These are phyloP conservation scores for Thunnus albacares DNA, from an alignment of 2,797 vertebrate genomes.

Conservation along the genomic window DNA sequence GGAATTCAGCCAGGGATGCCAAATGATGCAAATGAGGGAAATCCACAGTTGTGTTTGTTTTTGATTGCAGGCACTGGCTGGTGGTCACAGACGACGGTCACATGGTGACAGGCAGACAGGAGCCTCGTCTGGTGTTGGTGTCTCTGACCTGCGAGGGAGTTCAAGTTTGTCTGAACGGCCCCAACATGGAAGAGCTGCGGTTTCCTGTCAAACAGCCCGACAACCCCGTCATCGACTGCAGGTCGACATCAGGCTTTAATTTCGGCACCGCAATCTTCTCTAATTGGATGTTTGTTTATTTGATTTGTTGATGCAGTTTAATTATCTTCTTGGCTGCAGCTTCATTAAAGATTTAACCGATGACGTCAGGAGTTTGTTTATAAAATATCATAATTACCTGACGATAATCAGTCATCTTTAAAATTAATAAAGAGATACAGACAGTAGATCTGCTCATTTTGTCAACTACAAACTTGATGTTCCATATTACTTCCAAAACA, in stretches of 20 bases:
- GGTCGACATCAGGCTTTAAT: constrained; percentile 62
- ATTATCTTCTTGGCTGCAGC: not conserved
- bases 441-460: not conserved
- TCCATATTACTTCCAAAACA: not conserved
- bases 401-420: not conserved
- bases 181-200: constrained; percentile 86
- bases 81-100: constrained; percentile 91
- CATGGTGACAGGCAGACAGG: constrained; percentile 93
- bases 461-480: not conserved
- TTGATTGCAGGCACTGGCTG: constrained; percentile 91
- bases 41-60: constrained; percentile 17
- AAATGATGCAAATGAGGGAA: constrained; percentile 10
- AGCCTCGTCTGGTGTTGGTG: constrained; percentile 92
- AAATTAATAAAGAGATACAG: not conserved
- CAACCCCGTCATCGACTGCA: constrained; percentile 87
- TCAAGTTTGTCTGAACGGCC: constrained; percentile 84
- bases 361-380: no score
- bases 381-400: not conserved
- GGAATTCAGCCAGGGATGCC: constrained; percentile 8
- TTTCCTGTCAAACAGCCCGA: constrained; percentile 82
- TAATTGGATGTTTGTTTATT: not conserved
- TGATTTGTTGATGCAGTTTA: not conserved
- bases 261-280: accelerated
- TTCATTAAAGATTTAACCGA: not conserved
- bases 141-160: constrained; percentile 79